Evolutionary conservation across 2,888 invertebrate genomes (phyloP), one percentile per base, ranked within the genome.

Genomic region (Callyntrura sp.): DNA sequence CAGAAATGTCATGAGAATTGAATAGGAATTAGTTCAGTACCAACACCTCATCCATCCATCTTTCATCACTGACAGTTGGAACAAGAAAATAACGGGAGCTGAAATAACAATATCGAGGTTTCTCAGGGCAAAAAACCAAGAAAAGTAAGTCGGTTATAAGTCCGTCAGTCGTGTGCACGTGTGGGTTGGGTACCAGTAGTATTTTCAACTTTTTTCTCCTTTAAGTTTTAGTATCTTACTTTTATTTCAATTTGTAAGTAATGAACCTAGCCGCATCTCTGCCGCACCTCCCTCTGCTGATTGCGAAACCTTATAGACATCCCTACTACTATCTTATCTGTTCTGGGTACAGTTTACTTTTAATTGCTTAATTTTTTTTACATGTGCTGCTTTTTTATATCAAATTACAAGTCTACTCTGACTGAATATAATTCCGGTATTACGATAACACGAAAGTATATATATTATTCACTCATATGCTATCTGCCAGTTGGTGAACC

Each of bases 151-250:
- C n/a, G 82, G 82, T 45, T 81, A 81, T 14, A 79, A 45, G 20
- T 48, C 14, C 57, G 81, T 81, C 81, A 81, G 81, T 81, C 60
- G 81, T 81, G 81, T 81, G 81, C 60, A 60, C 85, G 85, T 85
- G 85, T 76, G 85, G 85, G 73, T 73, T 76, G 76, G 85, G 85
- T 73, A 55, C 51, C 55, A 78, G 43, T 55, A 78, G 43, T 17
- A 57, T 57, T 60, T 8, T 60, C 20, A 20, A 60, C 17, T 60
- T 23, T 60, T 23, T 60, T 51, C 23, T 43, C 8, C 43, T 43
- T 35, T 35, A 14, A 35, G 60, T 60, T 8, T 60, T 81, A n/a
- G 4, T 35, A 17, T 35, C 45, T 28, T 43, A 35, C 25, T 83
- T 83, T 78, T 17, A 5, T 60, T 55, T 60, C 25, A n/a, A n/a